Conservation (phyloP, 1,140 invertebrate genomes). For the Bombyx mandarina region DNA sequence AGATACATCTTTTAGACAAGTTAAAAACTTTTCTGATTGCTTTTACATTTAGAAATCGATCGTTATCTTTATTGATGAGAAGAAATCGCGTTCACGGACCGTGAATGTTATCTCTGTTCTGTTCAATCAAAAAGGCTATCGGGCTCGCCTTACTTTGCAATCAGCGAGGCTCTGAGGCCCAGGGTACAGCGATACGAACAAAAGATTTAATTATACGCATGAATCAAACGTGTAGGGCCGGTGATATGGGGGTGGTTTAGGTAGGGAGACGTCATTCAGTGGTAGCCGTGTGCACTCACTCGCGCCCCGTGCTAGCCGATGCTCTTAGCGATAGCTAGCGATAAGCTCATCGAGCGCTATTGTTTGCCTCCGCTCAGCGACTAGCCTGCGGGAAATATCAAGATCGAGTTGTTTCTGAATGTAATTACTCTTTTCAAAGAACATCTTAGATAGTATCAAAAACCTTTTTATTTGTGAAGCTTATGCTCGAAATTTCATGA, state of each 20-base stretch:
- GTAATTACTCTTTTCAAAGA: too few species aligned
- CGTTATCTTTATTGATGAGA: constrained; percentile 35
- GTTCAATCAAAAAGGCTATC: constrained; percentile 41
- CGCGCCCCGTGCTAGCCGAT: constrained; percentile 32
- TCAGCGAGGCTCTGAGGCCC: constrained; percentile 32
- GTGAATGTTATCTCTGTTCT: constrained; percentile 35
- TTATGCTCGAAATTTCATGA: too few species aligned
- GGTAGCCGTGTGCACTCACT: constrained; percentile 49
- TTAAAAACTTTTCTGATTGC: too few species aligned
- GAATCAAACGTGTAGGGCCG: constrained; percentile 52
- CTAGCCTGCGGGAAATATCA: constrained; percentile 39
- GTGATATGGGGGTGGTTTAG: constrained; percentile 7
- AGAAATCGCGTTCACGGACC: constrained; percentile 22
- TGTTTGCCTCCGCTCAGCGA: constrained; percentile 1
- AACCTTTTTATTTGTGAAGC: too few species aligned
- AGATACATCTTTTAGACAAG: too few species aligned
- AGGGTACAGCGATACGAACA: constrained; percentile 44
- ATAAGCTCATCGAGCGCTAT: constrained; percentile 16
- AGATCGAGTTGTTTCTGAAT: constrained; percentile 32
- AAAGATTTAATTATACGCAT: constrained; percentile 70
- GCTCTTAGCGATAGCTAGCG: constrained; percentile 31
- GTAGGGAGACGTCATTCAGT: constrained; percentile 25
- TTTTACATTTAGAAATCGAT: too few species aligned
- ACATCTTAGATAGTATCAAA: too few species aligned
- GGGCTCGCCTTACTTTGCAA: constrained; percentile 35